Conservation (phyloP, 2,113 vertebrate species). For the Crotalus tigris region DNA sequence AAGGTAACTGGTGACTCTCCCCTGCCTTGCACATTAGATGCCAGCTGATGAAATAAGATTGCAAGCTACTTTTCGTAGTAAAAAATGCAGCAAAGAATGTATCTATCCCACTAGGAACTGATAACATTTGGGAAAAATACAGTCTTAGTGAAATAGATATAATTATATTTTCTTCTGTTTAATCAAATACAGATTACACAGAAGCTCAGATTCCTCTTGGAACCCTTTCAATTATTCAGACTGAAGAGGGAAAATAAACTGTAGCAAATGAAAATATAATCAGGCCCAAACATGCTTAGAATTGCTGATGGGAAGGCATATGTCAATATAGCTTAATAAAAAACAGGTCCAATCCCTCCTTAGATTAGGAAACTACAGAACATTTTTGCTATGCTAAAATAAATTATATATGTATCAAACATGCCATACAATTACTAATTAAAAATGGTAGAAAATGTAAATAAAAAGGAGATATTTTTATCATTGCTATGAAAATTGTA, state of each 20-base stretch:
- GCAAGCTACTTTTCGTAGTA: not conserved
- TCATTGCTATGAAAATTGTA: not conserved
- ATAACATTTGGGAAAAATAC: not conserved
- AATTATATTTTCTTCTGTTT: not conserved
- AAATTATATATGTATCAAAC: slow-evolving; percentile 30
- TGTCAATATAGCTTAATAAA: slow-evolving; percentile 2
- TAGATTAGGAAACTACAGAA: not conserved
- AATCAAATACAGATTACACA: not conserved
- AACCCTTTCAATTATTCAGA: not conserved
- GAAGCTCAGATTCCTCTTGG: not conserved
- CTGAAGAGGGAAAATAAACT: not conserved
- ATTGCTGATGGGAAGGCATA: not conserved
- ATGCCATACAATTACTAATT: not conserved
- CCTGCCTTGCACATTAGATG: not conserved
- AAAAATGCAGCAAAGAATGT: not conserved
- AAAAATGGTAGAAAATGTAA: slow-evolving; percentile 2
- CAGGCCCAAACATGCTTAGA: not conserved
- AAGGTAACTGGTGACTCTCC: not conserved
- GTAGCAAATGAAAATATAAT: not conserved
- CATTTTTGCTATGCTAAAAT: slow-evolving; percentile 18
- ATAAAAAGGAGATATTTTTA: slow-evolving; percentile 15
- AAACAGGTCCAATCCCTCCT: not conserved
- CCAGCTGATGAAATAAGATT: not conserved
- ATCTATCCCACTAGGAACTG: not conserved
- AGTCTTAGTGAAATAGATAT: not conserved